These are phyloP conservation scores for Rafetus swinhoei DNA, from an alignment of 2,113 vertebrate species.

Conservation along the genomic window DNA sequence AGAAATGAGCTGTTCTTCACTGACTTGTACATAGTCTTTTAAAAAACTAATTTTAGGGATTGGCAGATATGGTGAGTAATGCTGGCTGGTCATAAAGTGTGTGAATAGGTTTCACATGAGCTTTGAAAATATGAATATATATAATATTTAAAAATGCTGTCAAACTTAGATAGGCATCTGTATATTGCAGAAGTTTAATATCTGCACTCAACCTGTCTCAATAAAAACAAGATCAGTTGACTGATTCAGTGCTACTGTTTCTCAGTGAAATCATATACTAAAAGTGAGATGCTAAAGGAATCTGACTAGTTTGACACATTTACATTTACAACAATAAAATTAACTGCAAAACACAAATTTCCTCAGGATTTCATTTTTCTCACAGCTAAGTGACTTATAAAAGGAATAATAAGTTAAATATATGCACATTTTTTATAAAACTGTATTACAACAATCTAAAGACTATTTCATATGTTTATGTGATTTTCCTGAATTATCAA, in stretches of 20 bases:
- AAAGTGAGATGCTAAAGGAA: conserved; percentile 25
- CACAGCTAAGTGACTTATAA: background rate
- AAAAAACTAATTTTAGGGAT: conserved; percentile 65
- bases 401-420: conserved; percentile 11
- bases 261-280: conserved; percentile 17
- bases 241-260: conserved; percentile 46
- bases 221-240: conserved; percentile 36
- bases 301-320: background rate
- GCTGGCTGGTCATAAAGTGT: conserved; percentile 48
- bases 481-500: background rate
- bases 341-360: background rate
- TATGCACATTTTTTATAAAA: background rate
- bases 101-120: conserved; percentile 25
- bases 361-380: conserved; percentile 15
- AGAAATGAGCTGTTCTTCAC: conserved; percentile 57
- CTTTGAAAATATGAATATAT: conserved; percentile 51
- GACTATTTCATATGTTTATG: background rate
- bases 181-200: conserved; percentile 37
- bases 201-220: conserved; percentile 46
- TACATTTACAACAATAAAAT: background rate
- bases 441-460: background rate
- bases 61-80: conserved; percentile 62
- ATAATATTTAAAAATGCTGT: background rate
- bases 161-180: conserved; percentile 39
- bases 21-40: conserved; percentile 59